These are phyloP conservation scores for Xestobium rufovillosum DNA, from an alignment of 2,888 invertebrate genomes.

Conservation along the genomic window DNA sequence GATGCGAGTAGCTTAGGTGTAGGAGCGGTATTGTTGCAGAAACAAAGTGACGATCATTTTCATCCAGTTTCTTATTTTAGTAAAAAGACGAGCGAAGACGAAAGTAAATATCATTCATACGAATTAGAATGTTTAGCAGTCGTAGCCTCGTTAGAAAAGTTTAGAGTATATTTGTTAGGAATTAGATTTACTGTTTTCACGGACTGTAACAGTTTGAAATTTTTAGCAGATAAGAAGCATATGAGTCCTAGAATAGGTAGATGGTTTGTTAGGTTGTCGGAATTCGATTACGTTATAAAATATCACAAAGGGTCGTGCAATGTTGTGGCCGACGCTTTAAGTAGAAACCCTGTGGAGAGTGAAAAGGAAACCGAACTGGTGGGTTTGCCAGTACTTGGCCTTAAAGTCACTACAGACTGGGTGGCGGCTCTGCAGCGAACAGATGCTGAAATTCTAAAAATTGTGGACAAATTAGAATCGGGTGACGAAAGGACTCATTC, in stretches of 20 bases:
- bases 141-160: slow-evolving; percentile 12
- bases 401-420: slow-evolving; percentile 20
- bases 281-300: slow-evolving; percentile 21
- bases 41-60: not conserved
- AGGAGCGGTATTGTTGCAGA: slow-evolving; percentile 1
- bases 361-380: no score
- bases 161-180: slow-evolving; percentile 20
- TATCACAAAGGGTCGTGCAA: slow-evolving; percentile 20
- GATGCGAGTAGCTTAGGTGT: not conserved
- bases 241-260: slow-evolving; percentile 15
- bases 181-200: slow-evolving; percentile 16
- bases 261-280: slow-evolving; percentile 17
- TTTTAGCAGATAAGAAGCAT: slow-evolving; percentile 9
- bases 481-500: slow-evolving; percentile 17
- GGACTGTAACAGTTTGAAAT: slow-evolving; percentile 18
- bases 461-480: slow-evolving; percentile 17
- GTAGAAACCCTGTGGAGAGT: no score
- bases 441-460: slow-evolving; percentile 2
- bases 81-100: slow-evolving; percentile 12
- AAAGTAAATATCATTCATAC: slow-evolving; percentile 11
- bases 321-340: no score
- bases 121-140: slow-evolving; percentile 15
- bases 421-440: slow-evolving; percentile 12
- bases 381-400: no score
- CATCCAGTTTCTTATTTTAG: not conserved